Base-by-base conservation (phyloP, 2,797 vertebrate genomes). In the Phylloscopus collybita region DNA sequence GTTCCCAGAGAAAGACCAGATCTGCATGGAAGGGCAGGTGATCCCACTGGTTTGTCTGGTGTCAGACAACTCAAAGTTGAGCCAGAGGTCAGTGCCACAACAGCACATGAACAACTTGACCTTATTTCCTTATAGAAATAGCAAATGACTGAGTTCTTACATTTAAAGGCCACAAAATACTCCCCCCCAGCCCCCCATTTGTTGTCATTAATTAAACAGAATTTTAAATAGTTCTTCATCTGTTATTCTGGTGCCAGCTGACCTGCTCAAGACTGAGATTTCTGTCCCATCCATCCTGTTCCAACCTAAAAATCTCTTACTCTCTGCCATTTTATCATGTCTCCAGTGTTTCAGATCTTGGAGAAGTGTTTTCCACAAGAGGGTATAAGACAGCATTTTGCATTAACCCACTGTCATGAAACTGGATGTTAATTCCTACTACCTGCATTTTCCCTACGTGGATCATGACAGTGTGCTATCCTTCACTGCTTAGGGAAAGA, bases 11-110 rank as follows among this genome's bases (percentile, higher is more conserved):
- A 14, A 49, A 38, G n/a, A 74, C 10, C 16, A 30, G 29, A 11
- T 10, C 34, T 80, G 11, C 0, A 1, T 82, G 57, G 72, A 81
- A 88, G 32, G 16, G 49, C 22, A 51, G 30, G 17, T 25, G 13
- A 36, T 74, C 27, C 65, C 26, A 51, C 14, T 9, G 11, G 26
- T 54, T 91, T 3, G 5, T 59, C 15, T 14, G 0, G 0, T 10
- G 11, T 70, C 6, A 7, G 40, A 29, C 11, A 54, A 11, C 30
- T 76, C 0, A 0, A 9, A 44, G 17, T 27, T 9, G 7, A 56
- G 60, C 38, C 42, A 49, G 36, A 71, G 20, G 27, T 49, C 59
- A 65, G 49, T 86, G 23, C 50, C 26, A 5, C 2, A 17, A 4
- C 16, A 73, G 20, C 1, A 0, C 16, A 7, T 25, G 34, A 50